Conservation (phyloP, 37 sponge, comb jelly and placozoan genomes). For the Haliclona indistincta region DNA sequence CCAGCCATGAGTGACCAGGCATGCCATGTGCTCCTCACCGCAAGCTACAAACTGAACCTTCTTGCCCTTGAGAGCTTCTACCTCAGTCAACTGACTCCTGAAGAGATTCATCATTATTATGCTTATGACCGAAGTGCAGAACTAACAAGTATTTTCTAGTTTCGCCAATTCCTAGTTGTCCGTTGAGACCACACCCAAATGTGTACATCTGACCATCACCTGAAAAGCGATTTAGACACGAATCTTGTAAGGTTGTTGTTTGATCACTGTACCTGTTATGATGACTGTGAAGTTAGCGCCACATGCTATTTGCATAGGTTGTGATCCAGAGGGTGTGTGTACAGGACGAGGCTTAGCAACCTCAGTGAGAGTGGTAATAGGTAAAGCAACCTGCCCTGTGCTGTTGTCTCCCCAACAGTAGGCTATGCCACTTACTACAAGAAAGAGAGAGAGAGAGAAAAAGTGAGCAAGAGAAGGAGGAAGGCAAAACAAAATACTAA, state of each 20-base stretch:
- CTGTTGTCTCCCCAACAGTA: conserved; percentile 84
- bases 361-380: conserved; percentile 6
- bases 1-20: conserved; percentile 77
- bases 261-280: conserved; percentile 35
- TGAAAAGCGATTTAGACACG: too few species aligned
- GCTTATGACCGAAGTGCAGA: neutral
- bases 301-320: conserved; percentile 67
- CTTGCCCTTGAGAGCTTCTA: conserved; percentile 74
- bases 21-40: conserved; percentile 73
- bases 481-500: neutral
- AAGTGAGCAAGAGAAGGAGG: neutral
- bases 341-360: conserved; percentile 43
- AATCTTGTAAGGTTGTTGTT: too few species aligned
- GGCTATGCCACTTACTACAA: conserved; percentile 37
- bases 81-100: conserved; percentile 48
- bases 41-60: conserved; percentile 56
- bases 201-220: conserved; percentile 67
- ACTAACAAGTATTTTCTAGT: conserved; percentile 35
- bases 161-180: conserved; percentile 84
- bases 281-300: conserved; percentile 75
- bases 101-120: neutral
- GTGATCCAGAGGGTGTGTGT: conserved; percentile 27
- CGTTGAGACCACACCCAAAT: conserved; percentile 69
- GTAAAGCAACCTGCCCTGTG: conserved; percentile 54
- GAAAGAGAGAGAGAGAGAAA: neutral